Evolutionary conservation across 2,888 invertebrate genomes (phyloP), one percentile per base, ranked within the genome.

Genomic region (Hetaerina titia): DNA sequence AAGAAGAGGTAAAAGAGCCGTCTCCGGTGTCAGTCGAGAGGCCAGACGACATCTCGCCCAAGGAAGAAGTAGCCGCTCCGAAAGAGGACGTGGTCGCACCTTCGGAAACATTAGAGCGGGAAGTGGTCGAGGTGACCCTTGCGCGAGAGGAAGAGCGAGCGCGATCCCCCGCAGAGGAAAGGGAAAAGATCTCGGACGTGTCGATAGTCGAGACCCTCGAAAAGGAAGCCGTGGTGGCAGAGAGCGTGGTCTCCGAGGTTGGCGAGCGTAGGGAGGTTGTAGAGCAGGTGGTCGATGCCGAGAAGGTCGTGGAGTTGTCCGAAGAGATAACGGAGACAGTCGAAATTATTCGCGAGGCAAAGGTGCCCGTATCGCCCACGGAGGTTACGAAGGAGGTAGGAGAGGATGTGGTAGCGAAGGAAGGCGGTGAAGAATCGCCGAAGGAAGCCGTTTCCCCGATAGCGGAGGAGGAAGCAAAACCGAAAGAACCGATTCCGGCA

Each of bases 241-340:
- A n/a, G 19, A 6, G n/a, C 2, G n/a, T 9, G 19, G 69, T 6
- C 1, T n/a, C 69, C n/a, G 69, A 22, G n/a, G 45, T 4, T 45
- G 45, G 1, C 45, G 45, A 45, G 45, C 45, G 45, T 45, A 45
- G 45, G 45, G 4, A 45, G 45, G 45, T 45, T 2, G 4, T 45
- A 45, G 45, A 45, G 45, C 45, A 45, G 45, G 45, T 45, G 45
- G 45, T 45, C 45, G 45, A 45, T 2, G 45, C 45, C 45, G 45
- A 45, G 45, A 45, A 45, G 45, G 45, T 45, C 45, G 45, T 45
- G 2, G 45, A 45, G 45, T 1, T 45, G 45, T 45, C 45, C 45
- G 96, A 96, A 97, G 31, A 96, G 97, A 8, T 97, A 96, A 97
- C 97, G 25, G 97, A 96, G 95, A 96, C 97, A 64, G 97, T 97